Evolutionary conservation across 2,113 vertebrate genomes (phyloP), one percentile per base, ranked within the genome.

Genomic region (Todiramphus saurophagus): DNA sequence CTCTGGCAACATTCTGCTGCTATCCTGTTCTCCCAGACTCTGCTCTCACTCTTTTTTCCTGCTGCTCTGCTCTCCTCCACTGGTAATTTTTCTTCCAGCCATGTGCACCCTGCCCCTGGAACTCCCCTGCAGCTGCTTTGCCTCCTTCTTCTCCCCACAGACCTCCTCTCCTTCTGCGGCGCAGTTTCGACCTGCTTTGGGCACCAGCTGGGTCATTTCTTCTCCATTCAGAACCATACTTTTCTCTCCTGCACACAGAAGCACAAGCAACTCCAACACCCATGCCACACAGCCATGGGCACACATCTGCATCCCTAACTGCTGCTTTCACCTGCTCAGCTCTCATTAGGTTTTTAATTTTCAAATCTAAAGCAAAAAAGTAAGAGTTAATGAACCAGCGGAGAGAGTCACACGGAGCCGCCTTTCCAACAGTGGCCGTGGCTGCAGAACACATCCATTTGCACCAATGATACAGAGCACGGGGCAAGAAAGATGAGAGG

Each of bases 41-140:
- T 0, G 7, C 72, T 87, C 33, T 25, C 20, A 58, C 68, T 7
- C 13, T 62, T 76, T 64, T 18, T 82, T 63, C 73, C 73, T 2
- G 9, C 58, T 92, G 91, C 89, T 90, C 23, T 2, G 70, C 21
- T 75, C 55, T 84, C 62, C 56, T 76, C 50, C 0, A 0, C 44
- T 2, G 7, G 37, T 25, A 15, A 89, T 73, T 92, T 79, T 69
- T 91, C 78, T 74, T 53, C 15, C 28, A 64, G 81, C 0, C 0
- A 77, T 20, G 51, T 18, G 85, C 48, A 90, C 59, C n/a, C 73
- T 94, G 93, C 76, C 91, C 63, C 62, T 80, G 87, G 66, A 96
- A 95, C 96, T 90, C 96, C 93, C 74, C 63, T 92, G 62, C 95
- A 95, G 94, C 94, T 96, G 95, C 78, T 78, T 68, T 66, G 48